Base-by-base conservation (phyloP, 1,140 invertebrate genomes). In the Eurosta solidaginis region DNA sequence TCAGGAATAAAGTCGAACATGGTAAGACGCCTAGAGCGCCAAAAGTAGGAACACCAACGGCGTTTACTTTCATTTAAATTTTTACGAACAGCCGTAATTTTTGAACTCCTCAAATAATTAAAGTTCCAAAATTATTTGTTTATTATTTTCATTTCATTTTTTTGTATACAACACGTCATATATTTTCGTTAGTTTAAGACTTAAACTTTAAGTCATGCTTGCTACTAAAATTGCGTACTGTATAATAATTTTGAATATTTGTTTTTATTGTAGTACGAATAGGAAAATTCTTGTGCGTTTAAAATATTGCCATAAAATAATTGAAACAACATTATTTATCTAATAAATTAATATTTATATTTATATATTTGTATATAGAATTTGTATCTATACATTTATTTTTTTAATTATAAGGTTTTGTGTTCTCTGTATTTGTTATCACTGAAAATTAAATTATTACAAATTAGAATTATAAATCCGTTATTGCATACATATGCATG, bases 381-480 rank as follows among this genome's bases (percentile, higher is more conserved):
- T 68, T 68, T 20, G 10, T 29, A 17, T 52, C 40, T 20, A 10
- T 68, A 6, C 14, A 9, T 49, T 49, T 49, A 17, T 49, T 49
- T 12, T 27, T 0, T 54, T 54, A 12, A 25, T 54, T 54, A 54
- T 20, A 25, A 54, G n/a, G 20, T 25, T 40, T 68, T 68, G n/a
- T 68, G 59, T 68, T 68, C 59, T 20, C 40, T 68, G n/a, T 68
- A n/a, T 68, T 12, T 25, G 59, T 22, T 68, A n/a, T 4, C n/a
- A 68, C 36, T 68, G 59, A 40, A 33, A 68, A 68, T 68, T 40
- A 40, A 47, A 40, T 63, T 36, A 68, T 54, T 54, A 54, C 50
- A 68, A 68, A 36, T 7, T 68, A 68, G 12, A 68, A 68, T 29
- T 68, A 68, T 68, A 68, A 68, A 68, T 68, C 59, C 59, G 59